phyloP scores from a whole-genome alignment of 1,140 invertebrate genomes.

The Lepidurus packardi region DNA sequence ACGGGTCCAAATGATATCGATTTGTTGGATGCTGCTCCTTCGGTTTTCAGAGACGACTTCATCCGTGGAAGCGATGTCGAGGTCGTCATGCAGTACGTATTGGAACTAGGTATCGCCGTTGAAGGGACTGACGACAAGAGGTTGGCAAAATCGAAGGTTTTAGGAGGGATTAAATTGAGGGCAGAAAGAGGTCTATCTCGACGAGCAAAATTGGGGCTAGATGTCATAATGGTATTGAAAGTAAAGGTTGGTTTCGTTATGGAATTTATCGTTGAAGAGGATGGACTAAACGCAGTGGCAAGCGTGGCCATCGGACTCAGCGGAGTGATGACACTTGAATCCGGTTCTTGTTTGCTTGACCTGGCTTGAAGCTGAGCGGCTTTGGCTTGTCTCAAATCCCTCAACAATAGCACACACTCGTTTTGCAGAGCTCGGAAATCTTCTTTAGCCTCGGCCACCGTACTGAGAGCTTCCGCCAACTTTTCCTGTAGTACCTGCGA shows the following conservation, averaged over 20 bases:
- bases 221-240: neutral
- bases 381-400: constrained; percentile 26
- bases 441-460: constrained; percentile 26
- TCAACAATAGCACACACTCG: constrained; percentile 28
- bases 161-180: constrained; percentile 26
- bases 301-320: neutral
- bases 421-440: constrained; percentile 32
- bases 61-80: neutral
- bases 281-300: neutral
- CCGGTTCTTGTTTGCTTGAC: constrained; percentile 2
- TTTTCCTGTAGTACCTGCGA: constrained; percentile 30
- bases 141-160: constrained; percentile 32
- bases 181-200: constrained; percentile 22
- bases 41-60: constrained; percentile 9
- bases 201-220: constrained; percentile 8
- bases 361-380: neutral
- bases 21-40: neutral
- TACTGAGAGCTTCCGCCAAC: constrained; percentile 28
- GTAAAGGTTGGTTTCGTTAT: constrained; percentile 16
- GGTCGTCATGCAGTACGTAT: neutral
- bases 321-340: constrained; percentile 23
- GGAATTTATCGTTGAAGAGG: constrained; percentile 25
- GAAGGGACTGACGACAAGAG: neutral
- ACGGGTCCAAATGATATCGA: constrained; percentile 7
- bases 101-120: neutral